Conservation (phyloP, 2,797 vertebrate genomes). For the Karalla daura region DNA sequence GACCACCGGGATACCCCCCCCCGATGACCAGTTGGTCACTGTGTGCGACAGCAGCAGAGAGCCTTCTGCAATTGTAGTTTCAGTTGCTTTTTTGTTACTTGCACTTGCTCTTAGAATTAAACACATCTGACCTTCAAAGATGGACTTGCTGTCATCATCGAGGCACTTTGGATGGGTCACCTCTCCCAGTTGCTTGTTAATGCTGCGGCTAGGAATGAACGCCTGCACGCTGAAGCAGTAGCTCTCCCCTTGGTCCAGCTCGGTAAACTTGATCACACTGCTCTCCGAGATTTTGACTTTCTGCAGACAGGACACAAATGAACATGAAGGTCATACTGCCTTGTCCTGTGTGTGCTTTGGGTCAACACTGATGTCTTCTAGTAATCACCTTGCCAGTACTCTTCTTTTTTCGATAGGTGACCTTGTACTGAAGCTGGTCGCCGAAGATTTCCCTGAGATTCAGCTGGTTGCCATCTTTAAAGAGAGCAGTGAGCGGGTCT, state of each 20-base stretch:
- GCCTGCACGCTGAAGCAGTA: conserved; percentile 92
- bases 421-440: conserved; percentile 83
- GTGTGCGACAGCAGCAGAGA: too few species aligned
- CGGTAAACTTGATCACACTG: conserved; percentile 72
- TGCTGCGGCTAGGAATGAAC: conserved; percentile 73
- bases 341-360: too few species aligned
- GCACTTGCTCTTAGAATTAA: neutral
- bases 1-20: too few species aligned
- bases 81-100: neutral
- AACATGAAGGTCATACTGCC: neutral
- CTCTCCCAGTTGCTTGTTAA: conserved; percentile 78
- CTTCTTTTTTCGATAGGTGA: conserved; percentile 87
- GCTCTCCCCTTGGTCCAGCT: conserved; percentile 82
- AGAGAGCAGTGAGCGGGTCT: conserved; percentile 83
- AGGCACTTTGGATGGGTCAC: conserved; percentile 78
- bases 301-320: conserved; percentile 72
- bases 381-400: conserved; percentile 91
- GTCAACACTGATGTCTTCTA: neutral
- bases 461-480: conserved; percentile 68
- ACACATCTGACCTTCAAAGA: conserved; percentile 75
- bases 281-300: conserved; percentile 76
- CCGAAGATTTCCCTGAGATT: conserved; percentile 88
- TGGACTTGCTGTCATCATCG: neutral
- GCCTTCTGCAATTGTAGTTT: too few species aligned
- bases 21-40: too few species aligned